A percentile compares a stretch with the other conserved stretches of the same genome.
Conservation (phyloP, 35 echinoderm and acorn worm species). For the Apostichopus californicus region DNA sequence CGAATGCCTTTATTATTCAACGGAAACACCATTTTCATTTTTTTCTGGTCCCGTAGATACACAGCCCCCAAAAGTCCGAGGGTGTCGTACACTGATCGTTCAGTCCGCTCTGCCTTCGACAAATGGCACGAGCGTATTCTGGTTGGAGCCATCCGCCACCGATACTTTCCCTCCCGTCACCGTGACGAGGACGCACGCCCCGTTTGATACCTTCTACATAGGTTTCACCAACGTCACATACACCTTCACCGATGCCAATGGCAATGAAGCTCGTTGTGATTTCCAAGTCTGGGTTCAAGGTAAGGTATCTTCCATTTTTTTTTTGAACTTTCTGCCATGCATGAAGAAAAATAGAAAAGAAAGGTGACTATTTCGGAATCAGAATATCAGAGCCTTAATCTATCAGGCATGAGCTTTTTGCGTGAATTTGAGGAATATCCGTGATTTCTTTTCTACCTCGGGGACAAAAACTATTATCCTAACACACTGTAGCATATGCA, state of each 20-base stretch:
- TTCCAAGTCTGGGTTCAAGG: conserved; percentile 44
- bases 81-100: not conserved
- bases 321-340: no score
- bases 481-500: no score
- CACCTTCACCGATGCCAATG: conserved; percentile 37
- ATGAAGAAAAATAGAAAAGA: no score
- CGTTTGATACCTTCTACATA: conserved; percentile 42
- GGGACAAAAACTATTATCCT: no score
- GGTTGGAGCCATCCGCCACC: conserved; percentile 3
- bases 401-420: no score
- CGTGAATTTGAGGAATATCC: no score
- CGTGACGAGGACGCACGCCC: not conserved
- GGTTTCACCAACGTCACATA: conserved; percentile 32
- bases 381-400: no score
- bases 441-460: no score
- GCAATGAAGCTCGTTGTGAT: conserved; percentile 32
- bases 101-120: not conserved
- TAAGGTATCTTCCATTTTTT: not conserved
- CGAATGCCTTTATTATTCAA: no score
- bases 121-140: conserved; percentile 46
- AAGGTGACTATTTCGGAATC: no score
- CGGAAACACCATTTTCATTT: no score
- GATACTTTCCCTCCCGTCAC: conserved; percentile 31
- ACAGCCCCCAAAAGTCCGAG: not conserved
- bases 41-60: not conserved